Evolutionary conservation across 2,797 vertebrate genomes (phyloP).

Genomic region (Benthosema pterotum): DNA sequence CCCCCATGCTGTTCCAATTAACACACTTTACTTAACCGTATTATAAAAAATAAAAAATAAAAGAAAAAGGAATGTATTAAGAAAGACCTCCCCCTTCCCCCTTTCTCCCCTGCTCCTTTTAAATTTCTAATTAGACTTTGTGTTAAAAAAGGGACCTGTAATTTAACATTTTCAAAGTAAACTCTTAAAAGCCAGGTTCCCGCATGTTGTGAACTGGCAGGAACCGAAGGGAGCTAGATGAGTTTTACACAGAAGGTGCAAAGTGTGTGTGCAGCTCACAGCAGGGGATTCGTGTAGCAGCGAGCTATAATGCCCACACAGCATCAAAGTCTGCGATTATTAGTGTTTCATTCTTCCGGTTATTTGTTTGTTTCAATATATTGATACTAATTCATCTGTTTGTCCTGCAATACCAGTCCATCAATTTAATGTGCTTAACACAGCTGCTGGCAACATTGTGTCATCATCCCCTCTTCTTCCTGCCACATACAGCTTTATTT

Average conservation of each 20-base stretch:
- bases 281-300: conserved; percentile 29
- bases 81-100: conserved; percentile 8
- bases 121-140: conserved; percentile 57
- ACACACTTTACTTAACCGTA: conserved; percentile 47
- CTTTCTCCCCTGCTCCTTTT: conserved; percentile 22
- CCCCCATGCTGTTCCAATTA: conserved; percentile 65
- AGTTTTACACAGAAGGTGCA: conserved; percentile 47
- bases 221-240: conserved; percentile 11
- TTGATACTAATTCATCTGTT: background rate
- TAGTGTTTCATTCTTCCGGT: conserved; percentile 17
- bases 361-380: conserved; percentile 6
- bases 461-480: too few species aligned
- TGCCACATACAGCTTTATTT: too few species aligned
- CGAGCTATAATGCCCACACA: background rate
- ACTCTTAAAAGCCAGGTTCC: conserved; percentile 26
- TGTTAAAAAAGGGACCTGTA: conserved; percentile 52
- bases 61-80: conserved; percentile 50
- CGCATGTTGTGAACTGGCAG: conserved; percentile 30
- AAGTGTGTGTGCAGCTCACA: conserved; percentile 37
- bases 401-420: too few species aligned
- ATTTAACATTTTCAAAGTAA: conserved; percentile 46
- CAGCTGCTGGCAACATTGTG: too few species aligned
- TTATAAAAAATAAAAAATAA: conserved; percentile 37
- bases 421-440: too few species aligned
- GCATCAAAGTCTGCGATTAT: background rate